Percentiles rank a stretch among this genome's conserved stretches.
These are phyloP conservation scores for Murina feae DNA, from an alignment of 2,113 vertebrate species.

Conservation along the genomic window DNA sequence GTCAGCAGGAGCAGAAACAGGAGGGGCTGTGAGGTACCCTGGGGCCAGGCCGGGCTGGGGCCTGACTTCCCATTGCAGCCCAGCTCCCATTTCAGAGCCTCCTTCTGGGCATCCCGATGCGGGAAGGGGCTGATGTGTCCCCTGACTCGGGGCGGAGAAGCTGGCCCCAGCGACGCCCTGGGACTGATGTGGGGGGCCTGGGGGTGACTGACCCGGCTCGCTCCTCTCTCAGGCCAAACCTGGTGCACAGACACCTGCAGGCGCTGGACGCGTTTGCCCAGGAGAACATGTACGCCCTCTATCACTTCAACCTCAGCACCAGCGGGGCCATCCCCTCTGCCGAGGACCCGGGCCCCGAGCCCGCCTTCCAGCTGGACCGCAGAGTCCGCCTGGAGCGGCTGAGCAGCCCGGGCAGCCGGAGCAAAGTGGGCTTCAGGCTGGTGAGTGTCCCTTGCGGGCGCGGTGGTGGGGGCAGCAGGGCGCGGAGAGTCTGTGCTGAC, in stretches of 20 bases:
- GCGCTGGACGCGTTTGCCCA: constrained; percentile 74
- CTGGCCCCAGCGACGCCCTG: neutral
- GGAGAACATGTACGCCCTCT: constrained; percentile 62
- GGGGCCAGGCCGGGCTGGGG: neutral
- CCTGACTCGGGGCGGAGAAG: neutral
- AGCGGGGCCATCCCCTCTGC: fast-evolving
- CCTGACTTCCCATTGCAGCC: neutral
- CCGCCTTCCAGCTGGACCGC: constrained; percentile 57
- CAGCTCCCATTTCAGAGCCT: neutral
- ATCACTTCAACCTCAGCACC: constrained; percentile 46
- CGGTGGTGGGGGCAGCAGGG: fast-evolving
- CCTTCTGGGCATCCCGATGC: neutral
- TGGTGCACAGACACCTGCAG: constrained; percentile 49
- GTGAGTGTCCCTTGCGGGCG: constrained; percentile 49
- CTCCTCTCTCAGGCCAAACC: constrained; percentile 57
- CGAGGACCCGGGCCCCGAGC: fast-evolving
- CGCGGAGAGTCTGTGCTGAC: fast-evolving
- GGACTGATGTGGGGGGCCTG: fast-evolving
- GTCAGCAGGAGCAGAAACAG: neutral
- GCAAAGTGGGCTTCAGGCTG: constrained; percentile 77
- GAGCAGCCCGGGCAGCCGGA: neutral
- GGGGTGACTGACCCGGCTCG: neutral
- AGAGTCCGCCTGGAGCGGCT: constrained; percentile 61
- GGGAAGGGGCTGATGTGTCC: neutral
- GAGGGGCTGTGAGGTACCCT: neutral